Base-by-base conservation (phyloP, 2,113 vertebrate species). In the Kryptolebias marmoratus region DNA sequence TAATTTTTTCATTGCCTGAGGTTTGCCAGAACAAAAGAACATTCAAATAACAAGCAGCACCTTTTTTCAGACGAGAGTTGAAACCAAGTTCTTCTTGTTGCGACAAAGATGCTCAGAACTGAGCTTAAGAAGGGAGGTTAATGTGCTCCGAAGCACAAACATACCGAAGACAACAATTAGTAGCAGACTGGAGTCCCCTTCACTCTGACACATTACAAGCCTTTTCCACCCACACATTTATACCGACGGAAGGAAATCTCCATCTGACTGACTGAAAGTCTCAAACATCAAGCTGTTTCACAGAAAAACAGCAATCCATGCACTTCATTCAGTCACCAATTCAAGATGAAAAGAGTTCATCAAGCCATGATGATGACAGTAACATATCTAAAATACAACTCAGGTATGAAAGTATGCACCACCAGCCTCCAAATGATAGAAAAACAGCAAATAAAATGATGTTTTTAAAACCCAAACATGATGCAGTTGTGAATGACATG, bases 191-290 rank as follows among this genome's bases (percentile, higher is more conserved):
- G 39, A 53, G 68, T 50, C 72, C 53, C 60, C 54, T 68, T 57
- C 52, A 58, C 52, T 7, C 42, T 58, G 68, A 72, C 73, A 47
- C 57, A 22, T 32, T n/a, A 6, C 39, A 27, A 63, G 28, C 58
- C 0, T 59, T 49, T 39, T 60, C 70, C 66, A 49, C 71, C 71
- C 63, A 75, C 71, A 64, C 52, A 14, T 12, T 47, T 4, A 11
- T 7, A 42, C 39, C 39, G n/a, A 44, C 22, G 7, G 36, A n/a
- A 31, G 28, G 28, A 11, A 56, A 77, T 10, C 39, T 42, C 39
- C 39, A 70, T 36, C 66, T 74, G n/a, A 39, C 66, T 74, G n/a
- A 39, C 64, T 66, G 59, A 1, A 22, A 31, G 45, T 22, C 53
- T 49, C 5, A 64, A 68, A 64, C 53, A 0, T 58, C 22, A 2